phyloP scores from a whole-genome alignment of 2,888 invertebrate species.

The Epinotia bilunana region DNA sequence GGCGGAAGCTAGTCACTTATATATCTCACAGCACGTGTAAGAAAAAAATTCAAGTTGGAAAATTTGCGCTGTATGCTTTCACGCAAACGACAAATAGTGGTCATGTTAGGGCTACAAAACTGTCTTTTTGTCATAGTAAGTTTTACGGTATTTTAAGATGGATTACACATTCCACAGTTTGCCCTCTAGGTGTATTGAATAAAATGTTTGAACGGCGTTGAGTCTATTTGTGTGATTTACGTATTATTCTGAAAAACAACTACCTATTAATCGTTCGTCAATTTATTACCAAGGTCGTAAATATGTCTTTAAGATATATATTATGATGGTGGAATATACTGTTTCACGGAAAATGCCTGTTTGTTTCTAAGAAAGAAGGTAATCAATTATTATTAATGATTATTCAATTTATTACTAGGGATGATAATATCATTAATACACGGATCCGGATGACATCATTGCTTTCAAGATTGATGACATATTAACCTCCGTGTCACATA shows the following conservation, averaged over 20 bases:
- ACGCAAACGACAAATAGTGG: no score
- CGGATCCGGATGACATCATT: constrained; percentile 36
- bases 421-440: constrained; percentile 27
- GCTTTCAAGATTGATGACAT: constrained; percentile 33
- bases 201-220: not conserved
- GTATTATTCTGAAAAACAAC: not conserved
- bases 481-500: constrained; percentile 42
- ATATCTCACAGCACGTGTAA: no score
- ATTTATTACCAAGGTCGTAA: constrained; percentile 31
- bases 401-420: constrained; percentile 23
- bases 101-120: not conserved
- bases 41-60: no score
- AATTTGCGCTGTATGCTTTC: no score
- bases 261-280: not conserved
- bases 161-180: not conserved
- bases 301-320: constrained; percentile 26
- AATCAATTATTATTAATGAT: constrained; percentile 38
- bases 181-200: not conserved
- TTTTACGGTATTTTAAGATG: not conserved
- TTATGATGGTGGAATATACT: not conserved
- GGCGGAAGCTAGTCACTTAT: no score
- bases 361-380: constrained; percentile 12
- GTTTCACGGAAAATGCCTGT: constrained; percentile 23
- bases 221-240: not conserved
- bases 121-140: not conserved